phyloP scores from a whole-genome alignment of 2,888 invertebrate species.

The Drosophila birchii region DNA sequence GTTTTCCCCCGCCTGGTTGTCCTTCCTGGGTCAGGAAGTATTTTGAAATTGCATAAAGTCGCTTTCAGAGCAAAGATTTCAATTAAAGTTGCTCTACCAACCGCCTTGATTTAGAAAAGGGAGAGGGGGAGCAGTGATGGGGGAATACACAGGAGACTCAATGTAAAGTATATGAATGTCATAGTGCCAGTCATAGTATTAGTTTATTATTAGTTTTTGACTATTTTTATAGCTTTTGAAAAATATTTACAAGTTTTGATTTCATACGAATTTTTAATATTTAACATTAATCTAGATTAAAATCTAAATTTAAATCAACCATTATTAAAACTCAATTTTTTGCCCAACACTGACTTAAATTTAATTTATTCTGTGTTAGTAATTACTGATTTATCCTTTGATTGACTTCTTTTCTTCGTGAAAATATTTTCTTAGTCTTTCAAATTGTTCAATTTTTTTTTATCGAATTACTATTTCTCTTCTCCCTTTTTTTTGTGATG shows the following conservation, averaged over 20 bases:
- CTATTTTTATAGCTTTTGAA: not conserved
- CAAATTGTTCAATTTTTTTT: not conserved
- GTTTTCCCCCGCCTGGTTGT: not conserved
- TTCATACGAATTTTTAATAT: not conserved
- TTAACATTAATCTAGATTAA: not conserved
- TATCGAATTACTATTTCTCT: not conserved
- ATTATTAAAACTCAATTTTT: too few relatives aligned
- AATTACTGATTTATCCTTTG: not conserved
- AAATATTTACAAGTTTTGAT: not conserved
- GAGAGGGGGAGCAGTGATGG: not conserved
- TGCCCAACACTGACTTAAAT: not conserved
- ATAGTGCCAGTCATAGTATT: not conserved
- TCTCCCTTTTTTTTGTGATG: slow-evolving; percentile 42
- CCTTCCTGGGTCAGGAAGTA: slow-evolving; percentile 56
- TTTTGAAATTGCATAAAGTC: slow-evolving; percentile 72
- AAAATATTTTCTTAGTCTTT: not conserved
- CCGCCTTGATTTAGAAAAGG: not conserved
- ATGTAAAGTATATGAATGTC: not conserved
- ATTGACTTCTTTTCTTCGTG: not conserved
- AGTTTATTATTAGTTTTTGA: not conserved
- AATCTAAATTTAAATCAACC: too few relatives aligned
- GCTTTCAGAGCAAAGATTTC: slow-evolving; percentile 66
- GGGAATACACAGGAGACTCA: not conserved
- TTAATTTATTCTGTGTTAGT: not conserved
- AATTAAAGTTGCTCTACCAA: slow-evolving; percentile 63